Evolutionary conservation across 1,140 invertebrate species (phyloP).

Genomic region (Sesamia nonagrioides): DNA sequence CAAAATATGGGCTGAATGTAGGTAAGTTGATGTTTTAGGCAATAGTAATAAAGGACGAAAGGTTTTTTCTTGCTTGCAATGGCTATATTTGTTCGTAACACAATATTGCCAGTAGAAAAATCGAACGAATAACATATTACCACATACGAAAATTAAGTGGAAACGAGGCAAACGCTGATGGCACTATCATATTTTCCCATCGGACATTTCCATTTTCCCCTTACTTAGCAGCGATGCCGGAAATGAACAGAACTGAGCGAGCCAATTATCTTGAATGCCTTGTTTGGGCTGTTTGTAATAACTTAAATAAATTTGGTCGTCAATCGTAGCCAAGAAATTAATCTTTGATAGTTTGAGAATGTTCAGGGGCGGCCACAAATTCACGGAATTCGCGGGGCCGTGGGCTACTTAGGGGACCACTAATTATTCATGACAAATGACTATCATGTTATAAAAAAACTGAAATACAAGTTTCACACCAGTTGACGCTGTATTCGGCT

Average conservation of each 20-base stretch:
- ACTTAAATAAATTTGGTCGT: conserved; percentile 2
- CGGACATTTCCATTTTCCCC: conserved; percentile 54
- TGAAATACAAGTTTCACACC: too few relatives aligned
- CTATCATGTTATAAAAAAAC: too few relatives aligned
- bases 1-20: not conserved
- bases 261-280: conserved; percentile 4
- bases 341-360: conserved; percentile 17
- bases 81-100: not conserved
- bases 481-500: too few relatives aligned
- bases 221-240: conserved; percentile 47
- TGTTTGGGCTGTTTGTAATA: conserved; percentile 5
- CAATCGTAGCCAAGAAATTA: conserved; percentile 11
- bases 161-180: conserved; percentile 43
- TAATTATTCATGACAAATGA: too few relatives aligned
- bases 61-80: not conserved
- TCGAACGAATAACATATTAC: not conserved
- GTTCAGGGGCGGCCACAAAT: not conserved
- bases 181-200: conserved; percentile 48
- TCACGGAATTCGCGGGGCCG: too few relatives aligned
- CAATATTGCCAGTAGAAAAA: not conserved
- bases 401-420: too few relatives aligned
- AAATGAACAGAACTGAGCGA: conserved; percentile 34
- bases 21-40: not conserved
- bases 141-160: conserved; percentile 20
- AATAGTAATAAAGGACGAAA: not conserved